Percentiles rank a stretch among this genome's conserved stretches.
phyloP scores from a whole-genome alignment of 1,140 invertebrate species.

The Homarus americanus region DNA sequence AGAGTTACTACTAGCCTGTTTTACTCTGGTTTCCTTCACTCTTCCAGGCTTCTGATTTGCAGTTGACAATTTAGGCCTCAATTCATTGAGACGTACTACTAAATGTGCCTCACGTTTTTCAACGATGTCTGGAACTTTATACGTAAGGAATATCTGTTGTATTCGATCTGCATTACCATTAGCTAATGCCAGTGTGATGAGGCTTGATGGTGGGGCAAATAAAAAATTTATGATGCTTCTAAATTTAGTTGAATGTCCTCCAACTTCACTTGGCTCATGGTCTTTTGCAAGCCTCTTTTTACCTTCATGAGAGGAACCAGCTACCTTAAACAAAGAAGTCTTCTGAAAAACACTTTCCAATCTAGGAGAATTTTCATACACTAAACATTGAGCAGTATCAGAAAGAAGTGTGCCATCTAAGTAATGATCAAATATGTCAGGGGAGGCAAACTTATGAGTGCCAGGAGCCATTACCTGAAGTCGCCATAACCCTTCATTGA shows the following conservation, averaged over 20 bases:
- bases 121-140: constrained; percentile 32
- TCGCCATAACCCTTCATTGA: constrained; percentile 60
- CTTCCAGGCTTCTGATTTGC: constrained; percentile 23
- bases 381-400: background rate
- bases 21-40: background rate
- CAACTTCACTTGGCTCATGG: background rate
- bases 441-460: constrained; percentile 28
- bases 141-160: constrained; percentile 46
- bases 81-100: constrained; percentile 37
- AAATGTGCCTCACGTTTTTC: constrained; percentile 54
- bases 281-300: constrained; percentile 48
- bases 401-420: constrained; percentile 57
- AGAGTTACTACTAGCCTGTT: background rate
- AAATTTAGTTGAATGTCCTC: background rate
- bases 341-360: background rate
- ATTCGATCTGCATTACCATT: constrained; percentile 55
- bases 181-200: constrained; percentile 51
- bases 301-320: background rate
- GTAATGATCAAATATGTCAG: constrained; percentile 49
- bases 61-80: constrained; percentile 47
- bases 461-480: constrained; percentile 53
- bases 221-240: constrained; percentile 52
- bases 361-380: constrained; percentile 25
- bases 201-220: constrained; percentile 49
- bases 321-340: background rate